These are phyloP conservation scores for Athripsodes cinereus DNA, from an alignment of 2,888 invertebrate genomes.

Conservation along the genomic window DNA sequence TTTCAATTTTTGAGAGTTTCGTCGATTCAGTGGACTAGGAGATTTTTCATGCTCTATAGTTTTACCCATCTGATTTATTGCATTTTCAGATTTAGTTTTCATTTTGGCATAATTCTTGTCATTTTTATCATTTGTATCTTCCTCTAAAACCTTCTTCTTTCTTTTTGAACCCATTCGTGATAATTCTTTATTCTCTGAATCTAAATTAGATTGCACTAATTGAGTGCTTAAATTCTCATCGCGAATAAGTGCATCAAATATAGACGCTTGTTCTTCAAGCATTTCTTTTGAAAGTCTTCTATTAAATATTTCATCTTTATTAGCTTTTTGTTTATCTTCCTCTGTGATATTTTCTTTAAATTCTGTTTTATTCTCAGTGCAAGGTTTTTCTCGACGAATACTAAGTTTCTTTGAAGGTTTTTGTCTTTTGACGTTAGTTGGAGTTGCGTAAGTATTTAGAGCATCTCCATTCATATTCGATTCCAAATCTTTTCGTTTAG, in stretches of 20 bases:
- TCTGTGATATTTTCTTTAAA: conserved; percentile 45
- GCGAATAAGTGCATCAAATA: conserved; percentile 49
- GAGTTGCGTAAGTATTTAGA: conserved; percentile 34
- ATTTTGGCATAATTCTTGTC: conserved; percentile 35
- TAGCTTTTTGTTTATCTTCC: conserved; percentile 39
- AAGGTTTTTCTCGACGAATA: conserved; percentile 29
- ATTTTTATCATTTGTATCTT: conserved; percentile 7
- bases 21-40: conserved; percentile 22
- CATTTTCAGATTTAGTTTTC: conserved; percentile 40
- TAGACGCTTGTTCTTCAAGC: conserved; percentile 50
- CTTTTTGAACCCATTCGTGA: conserved; percentile 30
- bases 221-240: conserved; percentile 48
- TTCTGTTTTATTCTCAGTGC: neutral
- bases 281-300: conserved; percentile 53
- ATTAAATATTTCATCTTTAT: conserved; percentile 33
- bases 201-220: conserved; percentile 40
- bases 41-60: conserved; percentile 34
- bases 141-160: conserved; percentile 32
- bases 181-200: conserved; percentile 24
- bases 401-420: conserved; percentile 31
- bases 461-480: conserved; percentile 29
- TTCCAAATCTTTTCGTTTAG: conserved; percentile 25
- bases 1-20: conserved; percentile 32
- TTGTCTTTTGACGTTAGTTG: conserved; percentile 28
- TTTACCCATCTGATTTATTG: conserved; percentile 34